A percentile compares a stretch with the other conserved stretches of the same genome.
Conservation (phyloP, 2,888 invertebrate species). For the Omphaloscelis lunosa region DNA sequence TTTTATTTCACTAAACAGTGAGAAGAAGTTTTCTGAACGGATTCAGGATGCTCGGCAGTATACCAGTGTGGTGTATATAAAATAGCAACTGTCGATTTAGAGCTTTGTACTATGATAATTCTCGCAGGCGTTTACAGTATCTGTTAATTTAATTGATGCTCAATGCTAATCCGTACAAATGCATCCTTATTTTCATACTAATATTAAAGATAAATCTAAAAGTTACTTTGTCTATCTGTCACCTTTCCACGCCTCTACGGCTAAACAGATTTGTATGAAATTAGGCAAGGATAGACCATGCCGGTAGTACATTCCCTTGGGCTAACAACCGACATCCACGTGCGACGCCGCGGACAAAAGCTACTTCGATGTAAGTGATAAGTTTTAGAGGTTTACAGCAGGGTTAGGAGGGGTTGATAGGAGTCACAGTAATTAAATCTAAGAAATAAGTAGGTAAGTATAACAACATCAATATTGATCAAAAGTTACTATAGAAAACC, state of each 20-base stretch:
- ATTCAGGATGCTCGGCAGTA: background rate
- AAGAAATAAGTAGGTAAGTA: background rate
- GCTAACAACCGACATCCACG: background rate
- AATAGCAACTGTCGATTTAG: conserved; percentile 9
- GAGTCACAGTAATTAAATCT: background rate
- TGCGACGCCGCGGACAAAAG: background rate
- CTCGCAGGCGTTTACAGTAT: conserved; percentile 21
- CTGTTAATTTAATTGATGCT: too few relatives aligned
- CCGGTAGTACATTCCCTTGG: background rate
- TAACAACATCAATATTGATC: background rate
- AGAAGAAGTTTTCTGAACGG: background rate
- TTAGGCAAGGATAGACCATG: background rate
- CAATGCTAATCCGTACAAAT: background rate
- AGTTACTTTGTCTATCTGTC: background rate
- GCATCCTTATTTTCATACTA: background rate
- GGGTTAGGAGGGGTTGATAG: too few relatives aligned
- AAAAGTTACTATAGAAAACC: background rate
- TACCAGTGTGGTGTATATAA: background rate
- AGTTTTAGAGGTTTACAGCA: background rate
- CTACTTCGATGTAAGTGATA: background rate
- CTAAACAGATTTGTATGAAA: background rate
- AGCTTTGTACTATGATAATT: conserved; percentile 8
- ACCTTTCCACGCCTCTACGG: background rate
- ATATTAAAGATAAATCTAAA: background rate
- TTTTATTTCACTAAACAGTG: background rate